Evolutionary conservation across 2,888 invertebrate genomes (phyloP), one percentile per base, ranked within the genome.

Genomic region (Dysmachus trigonus): DNA sequence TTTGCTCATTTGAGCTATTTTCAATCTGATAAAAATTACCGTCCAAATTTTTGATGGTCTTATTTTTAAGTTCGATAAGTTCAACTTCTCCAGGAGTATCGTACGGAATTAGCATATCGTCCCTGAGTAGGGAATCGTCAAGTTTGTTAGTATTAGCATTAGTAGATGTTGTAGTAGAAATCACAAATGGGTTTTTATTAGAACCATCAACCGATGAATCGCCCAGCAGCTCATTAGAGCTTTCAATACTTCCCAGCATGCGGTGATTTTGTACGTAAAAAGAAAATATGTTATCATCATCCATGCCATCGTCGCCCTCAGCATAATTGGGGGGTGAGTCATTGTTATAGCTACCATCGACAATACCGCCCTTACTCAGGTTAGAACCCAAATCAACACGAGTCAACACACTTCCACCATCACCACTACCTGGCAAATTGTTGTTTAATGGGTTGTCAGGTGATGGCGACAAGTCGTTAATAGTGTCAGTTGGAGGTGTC

Each of bases 371-470:
- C 13, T 51, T 33, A 85, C 30, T 85, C 31, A 73, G 30, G 88
- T 88, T 81, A 86, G 86, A 87, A 85, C 87, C 88, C 86, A 86
- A 86, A 51, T 87, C 73, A 87, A 87, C 87, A 51, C 51, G 77
- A 71, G 74, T 74, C 77, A 41, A 18, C 51, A 85, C 81, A 47
- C 73, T 53, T 51, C 62, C 85, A 86, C 87, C 84, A 88, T 87
- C 86, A 87, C 79, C 83, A 35, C 33, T 81, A 85, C 81, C 85
- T 86, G 87, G 89, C 87, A 90, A 90, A 91, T 91, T 90, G 89
- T 88, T 89, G 89, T 91, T 91, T 90, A 91, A 90, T 91, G 90
- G 90, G 89, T 91, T 74, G 62, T 51, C 76, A 86, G 86, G 30
- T 82, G 74, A 74, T 82, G 79, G 53, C 51, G 62, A 81, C 71